Evolutionary conservation across 2,113 vertebrate species (phyloP).

Genomic region (Acinonyx jubatus): DNA sequence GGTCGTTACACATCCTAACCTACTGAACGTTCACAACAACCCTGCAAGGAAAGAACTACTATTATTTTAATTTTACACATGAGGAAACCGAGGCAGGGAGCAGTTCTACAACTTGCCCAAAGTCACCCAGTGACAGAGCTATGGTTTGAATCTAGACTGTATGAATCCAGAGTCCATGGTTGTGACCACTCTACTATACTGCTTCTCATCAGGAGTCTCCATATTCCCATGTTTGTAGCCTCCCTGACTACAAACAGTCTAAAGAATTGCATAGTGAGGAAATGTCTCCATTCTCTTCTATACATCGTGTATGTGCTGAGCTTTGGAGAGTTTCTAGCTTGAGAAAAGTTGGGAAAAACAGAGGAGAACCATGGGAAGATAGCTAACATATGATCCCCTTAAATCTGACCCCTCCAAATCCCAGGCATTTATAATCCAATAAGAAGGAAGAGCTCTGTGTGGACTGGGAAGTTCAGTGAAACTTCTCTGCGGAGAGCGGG

Average conservation of each 20-base stretch:
- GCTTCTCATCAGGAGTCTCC: not conserved
- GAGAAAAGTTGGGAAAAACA: not conserved
- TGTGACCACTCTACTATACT: not conserved
- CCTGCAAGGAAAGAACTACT: not conserved
- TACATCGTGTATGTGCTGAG: fast-evolving
- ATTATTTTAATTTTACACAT: not conserved
- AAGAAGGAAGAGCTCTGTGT: not conserved
- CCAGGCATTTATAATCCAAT: not conserved
- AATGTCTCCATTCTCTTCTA: not conserved
- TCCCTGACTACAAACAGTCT: not conserved
- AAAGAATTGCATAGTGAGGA: not conserved
- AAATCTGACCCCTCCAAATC: not conserved
- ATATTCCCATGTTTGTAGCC: not conserved
- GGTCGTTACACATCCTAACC: not conserved
- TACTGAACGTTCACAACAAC: not conserved
- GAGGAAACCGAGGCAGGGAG: not conserved
- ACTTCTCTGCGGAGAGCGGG: not conserved
- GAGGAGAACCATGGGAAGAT: not conserved
- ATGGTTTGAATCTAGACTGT: not conserved
- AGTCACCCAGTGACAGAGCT: not conserved
- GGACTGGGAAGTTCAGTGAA: not conserved
- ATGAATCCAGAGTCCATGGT: not conserved
- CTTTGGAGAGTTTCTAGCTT: not conserved
- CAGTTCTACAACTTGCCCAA: not conserved
- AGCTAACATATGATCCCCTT: not conserved